Percentiles rank a stretch among this genome's conserved stretches.
These are phyloP conservation scores for Aepyceros melampus DNA, from an alignment of 2,113 vertebrate genomes.

Conservation along the genomic window DNA sequence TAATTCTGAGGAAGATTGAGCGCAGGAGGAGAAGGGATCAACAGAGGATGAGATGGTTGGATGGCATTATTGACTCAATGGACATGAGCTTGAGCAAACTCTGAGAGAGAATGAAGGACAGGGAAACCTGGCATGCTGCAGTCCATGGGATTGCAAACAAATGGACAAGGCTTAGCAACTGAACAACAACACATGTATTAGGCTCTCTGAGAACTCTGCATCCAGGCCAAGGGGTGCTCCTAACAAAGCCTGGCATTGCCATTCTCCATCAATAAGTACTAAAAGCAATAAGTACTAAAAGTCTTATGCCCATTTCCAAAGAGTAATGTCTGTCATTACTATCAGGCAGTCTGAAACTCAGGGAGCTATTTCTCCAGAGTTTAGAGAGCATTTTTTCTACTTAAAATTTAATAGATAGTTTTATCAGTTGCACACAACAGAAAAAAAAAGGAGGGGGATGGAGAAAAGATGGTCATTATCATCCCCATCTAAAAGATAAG, in stretches of 20 bases:
- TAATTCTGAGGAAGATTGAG: not conserved
- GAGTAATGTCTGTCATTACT: not conserved
- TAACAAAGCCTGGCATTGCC: not conserved
- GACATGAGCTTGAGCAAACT: not conserved
- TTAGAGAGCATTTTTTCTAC: not conserved
- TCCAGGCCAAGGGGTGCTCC: accelerated
- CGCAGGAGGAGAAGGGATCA: not conserved
- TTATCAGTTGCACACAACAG: not conserved
- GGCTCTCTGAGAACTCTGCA: not conserved
- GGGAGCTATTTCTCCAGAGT: not conserved
- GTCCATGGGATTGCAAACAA: not conserved
- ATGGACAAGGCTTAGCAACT: not conserved
- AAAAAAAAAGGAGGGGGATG: accelerated
- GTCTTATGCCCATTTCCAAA: not conserved
- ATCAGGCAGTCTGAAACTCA: not conserved
- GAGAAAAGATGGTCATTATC: not conserved
- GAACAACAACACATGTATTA: not conserved
- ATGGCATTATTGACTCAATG: not conserved
- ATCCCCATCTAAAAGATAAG: not conserved
- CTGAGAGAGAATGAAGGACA: not conserved
- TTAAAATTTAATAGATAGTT: not conserved
- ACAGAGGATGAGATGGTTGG: not conserved
- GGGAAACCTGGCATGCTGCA: not conserved
- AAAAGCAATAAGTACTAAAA: not conserved
- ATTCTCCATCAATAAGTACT: not conserved